Conservation (phyloP, 2,888 invertebrate species). For the Myopa tessellatipennis region DNA sequence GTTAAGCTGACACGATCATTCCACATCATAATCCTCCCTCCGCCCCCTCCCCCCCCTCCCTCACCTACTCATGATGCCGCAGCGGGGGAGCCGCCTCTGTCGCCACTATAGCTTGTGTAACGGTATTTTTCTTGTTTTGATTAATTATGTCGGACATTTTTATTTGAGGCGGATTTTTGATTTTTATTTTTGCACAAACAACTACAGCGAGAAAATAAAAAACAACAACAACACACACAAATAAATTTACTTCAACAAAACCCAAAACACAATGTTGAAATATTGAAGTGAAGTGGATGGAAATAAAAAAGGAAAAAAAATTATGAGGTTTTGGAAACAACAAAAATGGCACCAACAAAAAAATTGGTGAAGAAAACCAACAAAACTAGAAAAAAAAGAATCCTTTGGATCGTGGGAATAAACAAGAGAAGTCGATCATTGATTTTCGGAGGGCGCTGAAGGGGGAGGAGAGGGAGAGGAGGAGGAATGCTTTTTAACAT, state of each 20-base stretch:
- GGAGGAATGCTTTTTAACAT: no score
- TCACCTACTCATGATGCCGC: not conserved
- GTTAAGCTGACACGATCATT: no score
- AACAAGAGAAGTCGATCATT: no score
- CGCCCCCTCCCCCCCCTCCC: not conserved
- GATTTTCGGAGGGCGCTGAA: no score
- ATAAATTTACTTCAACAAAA: not conserved
- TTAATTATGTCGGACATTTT: constrained; percentile 2
- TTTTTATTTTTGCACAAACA: not conserved
- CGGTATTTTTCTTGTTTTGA: not conserved
- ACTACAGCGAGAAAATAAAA: no score
- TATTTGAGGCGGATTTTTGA: constrained; percentile 37
- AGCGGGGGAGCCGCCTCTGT: not conserved
- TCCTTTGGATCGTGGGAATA: no score
- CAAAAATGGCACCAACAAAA: no score
- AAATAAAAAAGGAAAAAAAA: not conserved
- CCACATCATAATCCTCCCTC: not conserved
- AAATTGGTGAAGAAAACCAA: not conserved
- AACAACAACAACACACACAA: not conserved
- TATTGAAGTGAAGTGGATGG: no score
- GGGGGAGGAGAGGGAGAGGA: no score
- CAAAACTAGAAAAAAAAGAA: not conserved
- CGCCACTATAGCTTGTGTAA: not conserved
- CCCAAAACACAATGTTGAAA: no score
- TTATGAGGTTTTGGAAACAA: no score